Base-by-base conservation (phyloP, 2,797 vertebrate species). In the Urosaurus nigricauda region DNA sequence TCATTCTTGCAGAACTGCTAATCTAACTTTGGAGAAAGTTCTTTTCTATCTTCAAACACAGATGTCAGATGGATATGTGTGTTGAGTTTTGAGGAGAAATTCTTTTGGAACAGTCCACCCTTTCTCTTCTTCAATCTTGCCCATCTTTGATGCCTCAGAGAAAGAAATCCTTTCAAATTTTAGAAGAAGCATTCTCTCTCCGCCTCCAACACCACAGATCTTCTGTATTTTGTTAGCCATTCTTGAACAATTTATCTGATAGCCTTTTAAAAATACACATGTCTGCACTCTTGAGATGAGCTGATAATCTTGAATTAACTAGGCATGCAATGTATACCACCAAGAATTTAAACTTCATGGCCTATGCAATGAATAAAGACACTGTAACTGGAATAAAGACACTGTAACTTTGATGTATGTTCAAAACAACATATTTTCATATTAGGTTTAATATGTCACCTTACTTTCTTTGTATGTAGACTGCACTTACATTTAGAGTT, bases 71-170 rank as follows among this genome's bases (percentile, higher is more conserved):
- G 14, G 26, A 40, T 26, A 47, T 65, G 43, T 37, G 56, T 60
- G 70, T 9, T 11, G 8, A 63, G 32, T 77, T 37, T 68, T 75
- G 35, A 56, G 43, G 35, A 56, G 53, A 74, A 7, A 35, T 3
- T 2, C 3, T 65, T 29, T 83, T 35, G 56, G 40, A 68, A 65
- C 43, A 51, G 43, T 40, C 26, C n/a, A 13, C n/a, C n/a, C 9
- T 77, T 40, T 65, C 80, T 83, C 58, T 58, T 68, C 14, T 63
- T 87, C 53, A 74, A 83, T 74, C 32, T 32, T 73, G 37, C 47
- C 86, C 37, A 71, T 88, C 82, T 60, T 40, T 71, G 51, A 79
- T 84, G 63, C 35, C 70, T 84, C 74, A 58, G 26, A 56, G 74
- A 78, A 79, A 70, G 13, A 79, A 79, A 71, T 32, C 7, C 32